phyloP scores from a whole-genome alignment of 2,797 vertebrate species.

The Alosa sapidissima region DNA sequence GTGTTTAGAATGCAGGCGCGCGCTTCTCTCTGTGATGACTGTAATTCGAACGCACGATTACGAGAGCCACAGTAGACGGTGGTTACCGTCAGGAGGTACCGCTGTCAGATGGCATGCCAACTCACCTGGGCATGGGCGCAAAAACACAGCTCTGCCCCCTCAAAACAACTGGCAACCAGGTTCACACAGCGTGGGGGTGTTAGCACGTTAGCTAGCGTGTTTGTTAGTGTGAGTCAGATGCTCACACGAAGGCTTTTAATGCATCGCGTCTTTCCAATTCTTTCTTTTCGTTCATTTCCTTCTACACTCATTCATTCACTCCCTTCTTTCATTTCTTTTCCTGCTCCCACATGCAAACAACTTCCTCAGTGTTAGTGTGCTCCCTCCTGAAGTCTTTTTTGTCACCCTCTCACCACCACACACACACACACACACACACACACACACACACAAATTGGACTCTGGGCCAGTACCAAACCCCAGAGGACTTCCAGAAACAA shows the following conservation, averaged over 20 bases:
- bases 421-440: neutral
- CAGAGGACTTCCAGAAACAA: slow-evolving; percentile 52
- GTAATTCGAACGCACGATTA: neutral
- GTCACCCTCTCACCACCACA: neutral
- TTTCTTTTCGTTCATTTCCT: neutral
- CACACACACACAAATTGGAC: slow-evolving; percentile 43
- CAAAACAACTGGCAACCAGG: neutral
- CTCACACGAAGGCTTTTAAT: neutral
- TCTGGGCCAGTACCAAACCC: slow-evolving; percentile 62
- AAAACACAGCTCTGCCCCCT: neutral
- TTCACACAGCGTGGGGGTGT: neutral
- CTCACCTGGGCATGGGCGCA: neutral
- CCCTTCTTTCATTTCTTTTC: neutral
- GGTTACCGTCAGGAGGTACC: neutral
- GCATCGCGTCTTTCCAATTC: slow-evolving; percentile 9
- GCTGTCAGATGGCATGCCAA: neutral
- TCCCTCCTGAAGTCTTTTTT: slow-evolving; percentile 4
- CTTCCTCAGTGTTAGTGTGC: neutral
- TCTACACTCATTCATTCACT: neutral
- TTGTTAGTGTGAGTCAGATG: neutral
- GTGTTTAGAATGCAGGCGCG: neutral
- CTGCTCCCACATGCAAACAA: neutral
- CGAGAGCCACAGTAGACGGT: neutral
- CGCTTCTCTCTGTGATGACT: neutral
- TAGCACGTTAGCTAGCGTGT: neutral